Conservation (phyloP, 2,113 vertebrate species). For the Sarotherodon lohbergeri region DNA sequence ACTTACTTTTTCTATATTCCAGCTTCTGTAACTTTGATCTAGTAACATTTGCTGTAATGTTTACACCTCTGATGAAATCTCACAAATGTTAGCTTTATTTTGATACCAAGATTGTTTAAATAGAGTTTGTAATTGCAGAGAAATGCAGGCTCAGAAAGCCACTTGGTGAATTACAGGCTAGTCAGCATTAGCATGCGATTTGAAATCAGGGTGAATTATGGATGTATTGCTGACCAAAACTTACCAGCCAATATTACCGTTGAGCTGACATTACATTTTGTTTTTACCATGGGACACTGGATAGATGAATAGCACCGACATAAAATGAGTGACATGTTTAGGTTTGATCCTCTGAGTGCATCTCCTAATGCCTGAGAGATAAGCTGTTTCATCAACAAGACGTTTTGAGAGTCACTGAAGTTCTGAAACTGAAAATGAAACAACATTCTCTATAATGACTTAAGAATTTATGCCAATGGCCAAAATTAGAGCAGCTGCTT, state of each 20-base stretch:
- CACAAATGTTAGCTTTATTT: not conserved
- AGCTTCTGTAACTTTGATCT: not conserved
- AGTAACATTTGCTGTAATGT: not conserved
- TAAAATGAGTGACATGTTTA: not conserved
- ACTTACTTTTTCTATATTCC: not conserved
- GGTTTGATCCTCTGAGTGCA: not conserved
- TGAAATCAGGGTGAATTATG: not conserved
- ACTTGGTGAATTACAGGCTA: not conserved
- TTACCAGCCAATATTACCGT: not conserved
- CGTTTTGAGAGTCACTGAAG: not conserved
- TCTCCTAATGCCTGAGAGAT: not conserved
- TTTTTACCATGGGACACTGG: not conserved
- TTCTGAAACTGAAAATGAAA: not conserved
- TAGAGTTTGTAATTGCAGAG: not conserved
- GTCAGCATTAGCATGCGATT: not conserved
- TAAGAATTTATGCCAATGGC: not conserved
- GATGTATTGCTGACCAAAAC: not conserved
- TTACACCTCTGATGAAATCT: not conserved
- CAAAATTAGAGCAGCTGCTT: slow-evolving; percentile 22
- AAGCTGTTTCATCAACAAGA: slow-evolving; percentile 48
- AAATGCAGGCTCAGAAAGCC: not conserved
- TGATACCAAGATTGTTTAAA: not conserved
- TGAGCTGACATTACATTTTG: not conserved
- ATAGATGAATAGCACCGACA: not conserved
- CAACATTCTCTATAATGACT: not conserved